phyloP scores from a whole-genome alignment of 2,797 vertebrate species.

The Bucorvus abyssinicus region DNA sequence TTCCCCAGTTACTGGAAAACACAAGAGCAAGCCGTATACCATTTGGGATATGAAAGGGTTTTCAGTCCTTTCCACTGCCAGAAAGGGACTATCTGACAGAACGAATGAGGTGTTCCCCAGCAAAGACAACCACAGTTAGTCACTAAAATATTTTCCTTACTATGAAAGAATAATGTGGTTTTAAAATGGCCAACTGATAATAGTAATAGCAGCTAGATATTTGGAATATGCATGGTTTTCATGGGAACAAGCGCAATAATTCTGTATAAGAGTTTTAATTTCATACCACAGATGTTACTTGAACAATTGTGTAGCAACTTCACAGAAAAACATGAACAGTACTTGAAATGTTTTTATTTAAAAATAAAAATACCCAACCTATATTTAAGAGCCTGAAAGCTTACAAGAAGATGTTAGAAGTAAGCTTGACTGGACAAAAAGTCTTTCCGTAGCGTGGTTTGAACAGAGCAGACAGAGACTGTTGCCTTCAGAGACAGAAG shows the following conservation, averaged over 20 bases:
- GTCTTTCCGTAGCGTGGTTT: neutral
- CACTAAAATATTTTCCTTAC: conserved; percentile 68
- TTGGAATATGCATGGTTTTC: conserved; percentile 22
- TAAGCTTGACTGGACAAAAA: neutral
- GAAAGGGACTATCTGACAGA: conserved; percentile 36
- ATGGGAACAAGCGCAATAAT: neutral
- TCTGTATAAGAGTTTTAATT: neutral
- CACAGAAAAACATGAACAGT: neutral
- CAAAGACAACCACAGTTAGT: conserved; percentile 69
- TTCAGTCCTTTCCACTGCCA: conserved; percentile 12
- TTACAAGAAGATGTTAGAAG: neutral
- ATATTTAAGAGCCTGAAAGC: neutral
- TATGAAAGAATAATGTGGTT: conserved; percentile 62
- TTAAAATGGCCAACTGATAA: conserved; percentile 42
- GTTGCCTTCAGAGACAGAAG: neutral
- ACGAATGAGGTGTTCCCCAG: conserved; percentile 45
- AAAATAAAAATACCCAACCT: too few relatives aligned
- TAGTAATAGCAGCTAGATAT: neutral
- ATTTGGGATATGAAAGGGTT: neutral
- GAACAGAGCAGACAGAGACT: neutral
- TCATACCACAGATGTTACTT: neutral
- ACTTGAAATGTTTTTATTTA: neutral
- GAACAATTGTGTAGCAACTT: neutral
- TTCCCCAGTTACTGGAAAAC: conserved; percentile 47
- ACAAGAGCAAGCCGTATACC: neutral